Percentiles rank a stretch among this genome's conserved stretches.
These are phyloP conservation scores for Aptenodytes forsteri DNA, from an alignment of 2,113 vertebrate genomes.

Conservation along the genomic window DNA sequence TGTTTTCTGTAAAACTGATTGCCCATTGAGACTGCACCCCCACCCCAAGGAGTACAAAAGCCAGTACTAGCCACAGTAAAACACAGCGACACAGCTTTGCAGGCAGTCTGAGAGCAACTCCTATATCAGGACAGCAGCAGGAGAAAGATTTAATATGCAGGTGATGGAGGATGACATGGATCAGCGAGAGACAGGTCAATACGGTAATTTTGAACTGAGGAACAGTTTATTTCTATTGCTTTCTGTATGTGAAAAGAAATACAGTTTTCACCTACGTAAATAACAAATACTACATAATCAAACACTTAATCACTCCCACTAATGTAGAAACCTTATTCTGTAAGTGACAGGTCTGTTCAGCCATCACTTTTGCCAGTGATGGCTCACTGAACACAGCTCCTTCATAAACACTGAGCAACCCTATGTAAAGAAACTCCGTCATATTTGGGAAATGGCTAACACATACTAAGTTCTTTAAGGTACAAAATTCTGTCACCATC, in stretches of 20 bases:
- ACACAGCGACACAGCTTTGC: background rate
- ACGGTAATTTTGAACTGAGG: accelerated
- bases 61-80: background rate
- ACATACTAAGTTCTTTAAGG: too few relatives aligned
- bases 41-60: background rate
- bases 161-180: background rate
- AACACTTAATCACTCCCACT: background rate
- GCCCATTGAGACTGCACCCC: too few relatives aligned
- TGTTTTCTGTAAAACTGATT: background rate
- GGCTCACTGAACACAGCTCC: background rate
- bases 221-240: background rate
- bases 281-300: background rate
- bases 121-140: background rate
- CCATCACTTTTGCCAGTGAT: accelerated
- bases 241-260: background rate
- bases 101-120: background rate
- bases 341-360: background rate
- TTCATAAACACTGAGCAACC: background rate
- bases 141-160: too few relatives aligned
- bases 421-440: background rate
- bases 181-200: background rate
- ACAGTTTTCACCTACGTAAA: background rate
- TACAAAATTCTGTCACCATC: background rate
- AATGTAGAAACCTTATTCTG: background rate
- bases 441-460: background rate